phyloP scores from a whole-genome alignment of 1,140 invertebrate species.

The Trigoniulus corallinus region DNA sequence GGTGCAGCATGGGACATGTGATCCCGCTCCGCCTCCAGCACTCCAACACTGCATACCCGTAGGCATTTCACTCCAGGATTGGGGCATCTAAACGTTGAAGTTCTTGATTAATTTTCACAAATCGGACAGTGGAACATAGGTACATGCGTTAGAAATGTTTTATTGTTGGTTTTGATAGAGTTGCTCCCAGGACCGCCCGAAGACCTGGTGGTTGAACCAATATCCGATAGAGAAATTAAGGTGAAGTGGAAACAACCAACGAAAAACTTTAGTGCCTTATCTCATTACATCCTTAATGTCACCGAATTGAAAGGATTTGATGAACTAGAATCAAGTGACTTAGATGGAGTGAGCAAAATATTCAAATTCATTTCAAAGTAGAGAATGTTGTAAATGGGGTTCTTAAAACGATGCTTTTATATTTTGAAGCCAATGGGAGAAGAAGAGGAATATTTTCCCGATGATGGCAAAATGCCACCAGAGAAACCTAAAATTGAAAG shows the following conservation, averaged over 20 bases:
- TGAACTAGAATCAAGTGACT: not conserved
- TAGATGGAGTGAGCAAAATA: not conserved
- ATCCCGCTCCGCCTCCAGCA: too few species aligned
- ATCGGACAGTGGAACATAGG: too few species aligned
- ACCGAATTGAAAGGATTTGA: conserved; percentile 28
- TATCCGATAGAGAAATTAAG: conserved; percentile 47
- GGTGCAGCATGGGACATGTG: too few species aligned
- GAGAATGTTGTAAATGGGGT: too few species aligned
- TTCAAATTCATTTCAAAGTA: not conserved
- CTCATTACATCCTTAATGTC: conserved; percentile 49
- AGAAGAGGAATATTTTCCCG: conserved; percentile 1
- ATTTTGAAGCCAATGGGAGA: not conserved
- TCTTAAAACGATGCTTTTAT: not conserved
- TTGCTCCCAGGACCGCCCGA: conserved; percentile 51
- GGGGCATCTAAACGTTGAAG: too few species aligned
- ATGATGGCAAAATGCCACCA: conserved; percentile 4
- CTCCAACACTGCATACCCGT: too few species aligned
- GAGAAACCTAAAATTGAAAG: conserved; percentile 4
- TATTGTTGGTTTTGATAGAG: conserved; percentile 32
- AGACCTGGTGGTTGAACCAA: conserved; percentile 45
- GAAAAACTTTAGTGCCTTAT: conserved; percentile 41
- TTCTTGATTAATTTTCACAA: too few species aligned
- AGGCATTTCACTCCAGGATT: too few species aligned
- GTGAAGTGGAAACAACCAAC: conserved; percentile 47
- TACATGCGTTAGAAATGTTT: too few species aligned